Percentiles rank a stretch among this genome's conserved stretches.
These are phyloP conservation scores for Austrofundulus limnaeus DNA, from an alignment of 2,113 vertebrate genomes.

Conservation along the genomic window DNA sequence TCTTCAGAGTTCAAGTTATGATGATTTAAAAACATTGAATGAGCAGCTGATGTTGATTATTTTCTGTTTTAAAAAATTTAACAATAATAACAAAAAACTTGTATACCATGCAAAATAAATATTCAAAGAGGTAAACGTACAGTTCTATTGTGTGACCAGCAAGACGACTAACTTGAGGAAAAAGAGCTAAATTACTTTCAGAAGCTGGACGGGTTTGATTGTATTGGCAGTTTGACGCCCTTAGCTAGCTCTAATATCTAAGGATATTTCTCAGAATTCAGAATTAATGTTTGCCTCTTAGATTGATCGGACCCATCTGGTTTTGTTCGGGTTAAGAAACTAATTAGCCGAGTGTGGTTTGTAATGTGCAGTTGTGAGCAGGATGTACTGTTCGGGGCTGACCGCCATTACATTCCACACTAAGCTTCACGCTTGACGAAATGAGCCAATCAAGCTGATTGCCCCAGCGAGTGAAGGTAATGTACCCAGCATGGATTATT, in stretches of 20 bases:
- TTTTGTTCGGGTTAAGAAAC: neutral
- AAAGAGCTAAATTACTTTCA: too few species aligned
- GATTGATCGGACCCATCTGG: neutral
- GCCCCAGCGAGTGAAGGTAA: conserved; percentile 56
- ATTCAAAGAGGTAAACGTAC: neutral
- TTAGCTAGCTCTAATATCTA: neutral
- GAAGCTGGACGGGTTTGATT: neutral
- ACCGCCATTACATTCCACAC: conserved; percentile 39
- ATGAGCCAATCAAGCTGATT: conserved; percentile 48
- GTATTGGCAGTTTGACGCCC: neutral
- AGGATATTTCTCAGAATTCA: too few species aligned
- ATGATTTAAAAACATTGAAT: neutral
- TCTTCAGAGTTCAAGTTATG: neutral
- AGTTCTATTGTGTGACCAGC: neutral
- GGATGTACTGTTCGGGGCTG: conserved; percentile 19
- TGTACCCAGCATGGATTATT: conserved; percentile 54
- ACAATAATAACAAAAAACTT: neutral
- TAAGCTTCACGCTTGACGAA: conserved; percentile 44
- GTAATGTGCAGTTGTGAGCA: conserved; percentile 10
- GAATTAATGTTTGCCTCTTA: neutral
- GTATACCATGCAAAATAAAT: neutral
- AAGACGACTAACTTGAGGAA: neutral
- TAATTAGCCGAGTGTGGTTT: conserved; percentile 12
- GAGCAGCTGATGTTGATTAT: neutral
- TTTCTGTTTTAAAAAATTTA: too few species aligned